Conservation (phyloP, 2,113 vertebrate genomes). For the Lanius ludovicianus region DNA sequence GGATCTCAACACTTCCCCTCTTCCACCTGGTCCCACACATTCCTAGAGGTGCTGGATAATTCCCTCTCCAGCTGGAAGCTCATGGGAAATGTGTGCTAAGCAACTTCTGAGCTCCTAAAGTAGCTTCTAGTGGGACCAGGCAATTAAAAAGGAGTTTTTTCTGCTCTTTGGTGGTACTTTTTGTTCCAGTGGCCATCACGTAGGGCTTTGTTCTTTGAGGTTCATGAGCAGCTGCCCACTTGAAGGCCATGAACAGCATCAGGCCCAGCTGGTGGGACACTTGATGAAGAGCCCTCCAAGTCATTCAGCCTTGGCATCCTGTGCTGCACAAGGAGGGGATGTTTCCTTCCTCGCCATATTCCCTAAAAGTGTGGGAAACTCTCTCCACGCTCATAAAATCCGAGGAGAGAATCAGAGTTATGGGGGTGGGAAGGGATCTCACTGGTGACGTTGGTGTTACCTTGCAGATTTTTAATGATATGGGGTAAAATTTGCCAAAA, state of each 20-base stretch:
- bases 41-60: neutral
- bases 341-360: neutral
- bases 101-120: neutral
- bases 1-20: neutral
- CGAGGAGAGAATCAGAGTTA: neutral
- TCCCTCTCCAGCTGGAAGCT: neutral
- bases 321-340: neutral
- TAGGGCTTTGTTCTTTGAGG: neutral
- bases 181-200: accelerated
- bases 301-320: neutral
- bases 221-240: neutral
- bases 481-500: neutral
- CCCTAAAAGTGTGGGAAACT: neutral
- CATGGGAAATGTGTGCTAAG: neutral
- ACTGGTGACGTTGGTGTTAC: neutral
- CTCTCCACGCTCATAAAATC: neutral
- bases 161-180: neutral
- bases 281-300: neutral
- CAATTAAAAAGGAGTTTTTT: neutral
- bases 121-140: neutral
- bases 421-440: neutral
- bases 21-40: neutral
- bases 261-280: neutral
- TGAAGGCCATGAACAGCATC: neutral
- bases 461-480: neutral